Evolutionary conservation across 1,140 invertebrate genomes (phyloP), one percentile per base, ranked within the genome.

Genomic region (Drosophila watanabei): DNA sequence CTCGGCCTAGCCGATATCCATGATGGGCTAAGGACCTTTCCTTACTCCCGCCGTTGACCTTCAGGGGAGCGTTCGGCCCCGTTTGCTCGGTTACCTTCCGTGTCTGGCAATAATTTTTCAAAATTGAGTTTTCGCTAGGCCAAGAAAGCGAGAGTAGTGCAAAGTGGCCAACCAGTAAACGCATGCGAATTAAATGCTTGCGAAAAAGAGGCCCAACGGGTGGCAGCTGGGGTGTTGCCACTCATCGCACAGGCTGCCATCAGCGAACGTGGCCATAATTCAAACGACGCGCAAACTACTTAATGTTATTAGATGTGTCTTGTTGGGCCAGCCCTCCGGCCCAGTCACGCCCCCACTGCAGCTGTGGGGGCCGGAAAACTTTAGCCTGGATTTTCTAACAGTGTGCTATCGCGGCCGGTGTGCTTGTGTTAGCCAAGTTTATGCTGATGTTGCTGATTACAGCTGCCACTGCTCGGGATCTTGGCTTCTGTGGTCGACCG

Each of bases 241-340:
- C 60, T 69, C 71, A 60, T 77, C 69, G 77, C 63, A 79, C 80
- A 82, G 78, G 69, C 73, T 89, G 85, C 75, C 70, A 80, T 79
- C 69, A 60, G 60, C 62, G 81, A 85, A 88, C 85, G 85, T 89
- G 85, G 85, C 51, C 85, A 88, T 88, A 88, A 88, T 88, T 88
- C 86, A 88, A 88, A 88, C 79, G 81, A 88, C 76, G 85, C 85
- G 85, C 85, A 76, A 85, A 84, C 85, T 85, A 88, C 86, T 89
- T 88, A 88, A 89, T 90, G 85, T 88, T 88, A 88, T 88, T 88
- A 88, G 85, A 72, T 85, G 84, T 89, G 69, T 89, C 85, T 89
- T 83, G 57, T 57, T 62, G 64, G 75, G 39, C 52, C 51, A n/a
- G 28, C 56, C 30, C 39, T 18, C 35, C 58, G 41, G 24, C 58